Base-by-base conservation (phyloP, 2,797 vertebrate species). In the Acrocephalus scirpaceus region DNA sequence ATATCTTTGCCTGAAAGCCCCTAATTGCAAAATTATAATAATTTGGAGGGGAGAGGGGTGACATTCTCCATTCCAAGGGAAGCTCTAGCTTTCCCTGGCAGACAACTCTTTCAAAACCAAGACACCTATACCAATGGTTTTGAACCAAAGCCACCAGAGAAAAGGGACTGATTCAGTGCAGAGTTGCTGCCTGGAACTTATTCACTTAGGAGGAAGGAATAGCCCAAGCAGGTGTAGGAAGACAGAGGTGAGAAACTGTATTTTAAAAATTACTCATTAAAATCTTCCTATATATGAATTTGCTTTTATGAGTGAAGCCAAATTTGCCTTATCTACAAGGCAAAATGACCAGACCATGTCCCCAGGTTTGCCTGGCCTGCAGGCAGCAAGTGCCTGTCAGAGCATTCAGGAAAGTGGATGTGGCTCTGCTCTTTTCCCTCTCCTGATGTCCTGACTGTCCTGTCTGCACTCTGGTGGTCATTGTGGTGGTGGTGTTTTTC, bases 151-250 rank as follows among this genome's bases (percentile, higher is more conserved):
- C 22, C 20, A 22, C 22, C 4, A 2, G 9, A 82, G 45, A 44
- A 38, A 72, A 56, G 7, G 9, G 7, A 60, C 19, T 4, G 2
- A 7, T 30, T 48, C 10, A 3, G 4, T 10, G 27, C 1, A 13
- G 25, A 51, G n/a, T 0, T 47, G 40, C 44, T 78, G 14, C 30
- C 38, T 72, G 53, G 23, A 75, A 4, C 30, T 58, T 3, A 1
- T 13, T 2, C 65, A 3, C 16, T 51, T 22, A n/a, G 17, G 13
- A 9, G 80, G 21, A 10, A 64, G 30, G 38, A 56, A 51, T 29
- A 65, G 4, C 12, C 9, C 1, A 0, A 75, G 7, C 12, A 48
- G 14, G 4, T 60, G 17, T 7, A 36, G 9, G 11, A 83, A 65
- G 32, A 47, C 3, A 3, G 10, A 77, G 11, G 4, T 84, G 23